phyloP scores from a whole-genome alignment of 1,140 invertebrate species.

The Anthonomus grandis region DNA sequence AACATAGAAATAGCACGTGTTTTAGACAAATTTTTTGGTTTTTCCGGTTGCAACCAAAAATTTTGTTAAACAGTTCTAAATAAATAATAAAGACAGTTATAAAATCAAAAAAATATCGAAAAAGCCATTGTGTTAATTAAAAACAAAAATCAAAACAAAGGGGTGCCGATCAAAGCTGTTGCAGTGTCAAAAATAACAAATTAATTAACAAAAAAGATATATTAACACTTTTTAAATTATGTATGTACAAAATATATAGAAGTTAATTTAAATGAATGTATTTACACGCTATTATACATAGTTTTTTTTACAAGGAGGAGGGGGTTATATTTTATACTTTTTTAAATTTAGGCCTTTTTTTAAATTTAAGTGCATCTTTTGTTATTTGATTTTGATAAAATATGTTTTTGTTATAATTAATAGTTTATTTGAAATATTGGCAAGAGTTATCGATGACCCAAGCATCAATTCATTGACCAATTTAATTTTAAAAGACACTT shows the following conservation, averaged over 20 bases:
- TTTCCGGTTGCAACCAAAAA: background rate
- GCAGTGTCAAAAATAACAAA: too few relatives aligned
- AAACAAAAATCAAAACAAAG: too few relatives aligned
- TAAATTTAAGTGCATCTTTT: too few relatives aligned
- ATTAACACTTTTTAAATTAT: slow-evolving; percentile 25
- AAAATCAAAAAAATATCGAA: background rate
- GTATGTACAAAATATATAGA: slow-evolving; percentile 27
- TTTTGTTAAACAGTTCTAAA: background rate
- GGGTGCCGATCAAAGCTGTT: too few relatives aligned
- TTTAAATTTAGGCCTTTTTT: background rate
- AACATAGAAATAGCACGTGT: too few relatives aligned
- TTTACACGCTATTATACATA: slow-evolving; percentile 14
- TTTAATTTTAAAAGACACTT: slow-evolving; percentile 35
- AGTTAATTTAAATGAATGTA: slow-evolving; percentile 18
- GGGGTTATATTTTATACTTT: too few relatives aligned
- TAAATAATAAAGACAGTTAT: background rate
- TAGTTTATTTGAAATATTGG: slow-evolving; percentile 2
- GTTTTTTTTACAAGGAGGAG: too few relatives aligned
- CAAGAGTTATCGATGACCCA: background rate
- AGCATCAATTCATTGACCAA: background rate
- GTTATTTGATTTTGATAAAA: too few relatives aligned
- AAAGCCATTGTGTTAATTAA: too few relatives aligned
- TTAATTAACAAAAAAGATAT: slow-evolving; percentile 21
- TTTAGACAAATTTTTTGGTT: background rate
- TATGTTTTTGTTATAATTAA: too few relatives aligned